A percentile compares a stretch with the other conserved stretches of the same genome.
Conservation (phyloP, 2,113 vertebrate species). For the Arenaria interpres region DNA sequence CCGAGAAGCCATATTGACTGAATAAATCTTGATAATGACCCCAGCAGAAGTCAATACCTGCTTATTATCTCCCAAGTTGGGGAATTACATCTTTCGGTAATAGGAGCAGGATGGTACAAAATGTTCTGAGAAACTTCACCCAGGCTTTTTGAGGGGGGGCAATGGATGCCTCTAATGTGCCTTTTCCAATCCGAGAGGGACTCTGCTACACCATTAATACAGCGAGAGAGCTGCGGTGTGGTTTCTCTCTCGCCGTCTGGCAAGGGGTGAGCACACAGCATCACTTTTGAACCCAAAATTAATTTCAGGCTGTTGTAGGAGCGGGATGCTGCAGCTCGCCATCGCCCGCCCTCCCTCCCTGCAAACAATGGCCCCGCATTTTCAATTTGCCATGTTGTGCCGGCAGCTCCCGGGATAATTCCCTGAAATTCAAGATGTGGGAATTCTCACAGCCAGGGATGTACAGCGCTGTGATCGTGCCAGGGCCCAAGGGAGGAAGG, state of each 20-base stretch:
- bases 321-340: not conserved
- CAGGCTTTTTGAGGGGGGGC: not conserved
- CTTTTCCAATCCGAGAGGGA: not conserved
- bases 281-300: not conserved
- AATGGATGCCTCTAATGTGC: not conserved
- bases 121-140: constrained; percentile 1
- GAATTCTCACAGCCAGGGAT: not conserved
- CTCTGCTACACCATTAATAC: not conserved
- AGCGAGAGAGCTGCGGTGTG: not conserved
- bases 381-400: not conserved
- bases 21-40: constrained; percentile 84
- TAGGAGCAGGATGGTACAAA: constrained; percentile 55
- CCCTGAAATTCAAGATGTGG: not conserved
- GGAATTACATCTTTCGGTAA: constrained; percentile 74
- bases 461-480: accelerated
- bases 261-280: accelerated
- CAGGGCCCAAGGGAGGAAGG: not conserved
- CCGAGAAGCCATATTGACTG: constrained; percentile 76
- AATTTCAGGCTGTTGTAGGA: not conserved
- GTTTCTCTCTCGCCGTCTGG: not conserved
- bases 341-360: not conserved
- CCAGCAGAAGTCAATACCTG: constrained; percentile 77
- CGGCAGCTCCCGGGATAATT: not conserved
- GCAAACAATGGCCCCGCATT: not conserved
- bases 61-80: constrained; percentile 76